A percentile compares a stretch with the other conserved stretches of the same genome.
Conservation (phyloP, 2,888 invertebrate genomes). For the Drosophila pseudotalamancana region DNA sequence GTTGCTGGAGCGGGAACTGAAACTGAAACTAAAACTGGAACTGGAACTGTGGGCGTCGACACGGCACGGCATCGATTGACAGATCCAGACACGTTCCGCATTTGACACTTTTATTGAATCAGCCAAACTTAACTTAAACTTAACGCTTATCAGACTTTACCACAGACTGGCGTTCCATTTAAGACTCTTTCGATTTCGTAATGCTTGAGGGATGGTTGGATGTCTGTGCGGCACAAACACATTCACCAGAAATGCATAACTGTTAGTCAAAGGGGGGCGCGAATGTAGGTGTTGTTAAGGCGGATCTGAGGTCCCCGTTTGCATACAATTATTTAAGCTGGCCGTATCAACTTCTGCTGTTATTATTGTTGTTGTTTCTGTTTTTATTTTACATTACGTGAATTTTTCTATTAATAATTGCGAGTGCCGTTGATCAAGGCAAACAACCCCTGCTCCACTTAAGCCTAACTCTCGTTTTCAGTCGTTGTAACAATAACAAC, state of each 20-base stretch:
- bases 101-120: constrained; percentile 60
- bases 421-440: constrained; percentile 74
- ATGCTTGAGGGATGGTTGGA: constrained; percentile 33
- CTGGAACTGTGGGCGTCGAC: constrained; percentile 38
- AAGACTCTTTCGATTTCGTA: constrained; percentile 47
- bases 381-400: constrained; percentile 42
- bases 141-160: constrained; percentile 41
- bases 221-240: constrained; percentile 2
- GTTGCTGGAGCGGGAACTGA: background rate
- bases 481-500: constrained; percentile 19
- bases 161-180: constrained; percentile 34
- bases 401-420: constrained; percentile 78
- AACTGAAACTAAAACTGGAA: background rate
- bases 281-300: constrained; percentile 60
- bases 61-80: constrained; percentile 31
- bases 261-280: constrained; percentile 19
- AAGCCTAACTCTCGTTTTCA: constrained; percentile 69
- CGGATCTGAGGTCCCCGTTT: constrained; percentile 60
- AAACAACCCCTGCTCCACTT: constrained; percentile 76
- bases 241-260: constrained; percentile 24
- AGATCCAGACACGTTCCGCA: constrained; percentile 21
- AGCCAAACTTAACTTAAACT: constrained; percentile 4
- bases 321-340: constrained; percentile 46
- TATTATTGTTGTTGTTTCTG: background rate
- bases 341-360: constrained; percentile 39